Conservation (phyloP, 2,797 vertebrate species). For the Octomys mimax region DNA sequence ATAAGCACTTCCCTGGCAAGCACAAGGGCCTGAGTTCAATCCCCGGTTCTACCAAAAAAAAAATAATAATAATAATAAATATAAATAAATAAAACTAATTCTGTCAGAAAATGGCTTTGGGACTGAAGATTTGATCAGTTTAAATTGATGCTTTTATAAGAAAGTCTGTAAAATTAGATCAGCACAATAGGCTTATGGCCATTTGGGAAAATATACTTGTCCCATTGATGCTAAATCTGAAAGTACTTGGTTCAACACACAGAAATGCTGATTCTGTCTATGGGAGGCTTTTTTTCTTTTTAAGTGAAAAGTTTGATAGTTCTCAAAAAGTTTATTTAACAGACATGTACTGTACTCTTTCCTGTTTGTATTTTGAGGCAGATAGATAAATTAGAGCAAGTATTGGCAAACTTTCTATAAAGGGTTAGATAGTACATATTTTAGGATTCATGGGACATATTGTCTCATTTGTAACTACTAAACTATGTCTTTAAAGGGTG, state of each 20-base stretch:
- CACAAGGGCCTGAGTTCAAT: no score
- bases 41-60: no score
- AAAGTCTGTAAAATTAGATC: conserved; percentile 61
- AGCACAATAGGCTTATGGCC: conserved; percentile 30
- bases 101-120: conserved; percentile 49
- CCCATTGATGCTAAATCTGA: conserved; percentile 49
- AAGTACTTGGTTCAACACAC: background rate
- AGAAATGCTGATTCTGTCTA: conserved; percentile 48
- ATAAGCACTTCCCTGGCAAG: no score
- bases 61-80: no score
- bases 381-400: background rate
- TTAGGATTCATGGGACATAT: background rate
- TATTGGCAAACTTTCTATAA: conserved; percentile 28
- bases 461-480: background rate
- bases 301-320: background rate
- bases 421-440: background rate
- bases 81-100: background rate
- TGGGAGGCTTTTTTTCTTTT: conserved; percentile 36
- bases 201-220: conserved; percentile 51
- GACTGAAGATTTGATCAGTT: conserved; percentile 4
- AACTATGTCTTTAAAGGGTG: background rate
- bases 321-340: conserved; percentile 57
- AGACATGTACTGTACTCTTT: background rate
- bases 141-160: background rate
- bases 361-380: conserved; percentile 31